phyloP scores from a whole-genome alignment of 2,888 invertebrate genomes.

The Steinernema hermaphroditum region DNA sequence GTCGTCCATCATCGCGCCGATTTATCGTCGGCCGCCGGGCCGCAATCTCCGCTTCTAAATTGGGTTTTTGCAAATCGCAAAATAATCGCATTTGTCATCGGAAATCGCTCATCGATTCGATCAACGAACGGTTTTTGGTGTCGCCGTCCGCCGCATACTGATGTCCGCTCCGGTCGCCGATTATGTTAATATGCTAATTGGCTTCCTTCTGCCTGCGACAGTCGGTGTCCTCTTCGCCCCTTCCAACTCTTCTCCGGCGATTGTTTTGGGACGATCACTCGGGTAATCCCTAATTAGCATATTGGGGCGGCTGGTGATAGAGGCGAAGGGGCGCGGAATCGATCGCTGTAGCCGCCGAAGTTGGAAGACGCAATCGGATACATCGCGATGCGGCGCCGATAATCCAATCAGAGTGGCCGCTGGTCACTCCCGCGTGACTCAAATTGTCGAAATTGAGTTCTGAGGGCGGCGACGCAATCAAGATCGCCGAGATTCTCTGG shows the following conservation, averaged over 20 bases:
- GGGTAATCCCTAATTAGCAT: slow-evolving; percentile 21
- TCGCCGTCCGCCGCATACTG: background rate
- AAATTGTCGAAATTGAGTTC: slow-evolving; percentile 17
- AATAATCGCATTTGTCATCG: slow-evolving; percentile 26
- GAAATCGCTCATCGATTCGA: slow-evolving; percentile 15
- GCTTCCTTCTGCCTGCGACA: background rate
- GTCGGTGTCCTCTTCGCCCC: background rate
- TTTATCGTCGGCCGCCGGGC: slow-evolving; percentile 17
- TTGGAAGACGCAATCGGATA: slow-evolving; percentile 22
- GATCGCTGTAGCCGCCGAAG: background rate
- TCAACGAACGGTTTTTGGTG: slow-evolving; percentile 20
- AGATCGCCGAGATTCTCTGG: slow-evolving; percentile 6
- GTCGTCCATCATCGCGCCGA: slow-evolving; percentile 17
- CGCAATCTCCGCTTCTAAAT: slow-evolving; percentile 22
- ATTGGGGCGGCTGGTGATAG: background rate
- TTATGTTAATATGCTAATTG: slow-evolving; percentile 13
- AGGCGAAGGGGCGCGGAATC: background rate
- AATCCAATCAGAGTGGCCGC: slow-evolving; percentile 17
- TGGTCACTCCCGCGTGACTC: background rate
- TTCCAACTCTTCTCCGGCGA: too few relatives aligned
- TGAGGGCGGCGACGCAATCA: background rate
- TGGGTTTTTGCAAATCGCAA: slow-evolving; percentile 16
- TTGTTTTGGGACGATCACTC: background rate
- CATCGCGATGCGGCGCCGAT: slow-evolving; percentile 14
- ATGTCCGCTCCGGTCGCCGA: background rate